Evolutionary conservation across 2,797 vertebrate genomes (phyloP).

Genomic region (Centropyge bicolor): DNA sequence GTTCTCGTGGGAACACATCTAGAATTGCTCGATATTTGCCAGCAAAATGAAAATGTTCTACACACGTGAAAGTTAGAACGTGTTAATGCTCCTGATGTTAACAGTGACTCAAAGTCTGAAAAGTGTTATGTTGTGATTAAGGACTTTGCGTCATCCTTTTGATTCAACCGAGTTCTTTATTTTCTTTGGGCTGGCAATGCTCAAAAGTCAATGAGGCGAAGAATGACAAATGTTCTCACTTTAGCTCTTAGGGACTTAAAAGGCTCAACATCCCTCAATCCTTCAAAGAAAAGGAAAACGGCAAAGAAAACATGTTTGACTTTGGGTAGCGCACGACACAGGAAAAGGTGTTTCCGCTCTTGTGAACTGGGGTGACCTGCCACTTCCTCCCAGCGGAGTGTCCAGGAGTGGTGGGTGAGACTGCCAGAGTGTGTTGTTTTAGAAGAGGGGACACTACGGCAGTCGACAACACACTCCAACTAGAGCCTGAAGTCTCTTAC

Average conservation of each 20-base stretch:
- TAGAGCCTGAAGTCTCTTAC: constrained; percentile 35
- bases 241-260: constrained; percentile 71
- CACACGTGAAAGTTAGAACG: constrained; percentile 43
- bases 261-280: constrained; percentile 61
- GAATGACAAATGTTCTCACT: constrained; percentile 83
- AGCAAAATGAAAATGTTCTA: constrained; percentile 44
- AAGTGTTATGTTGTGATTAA: constrained; percentile 48
- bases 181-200: constrained; percentile 71
- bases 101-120: constrained; percentile 53
- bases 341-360: constrained; percentile 79
- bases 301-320: constrained; percentile 76
- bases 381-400: constrained; percentile 71
- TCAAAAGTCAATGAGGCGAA: constrained; percentile 75
- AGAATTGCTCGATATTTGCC: constrained; percentile 11
- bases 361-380: constrained; percentile 68
- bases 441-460: constrained; percentile 37
- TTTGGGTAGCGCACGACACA: constrained; percentile 63
- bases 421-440: constrained; percentile 28
- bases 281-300: constrained; percentile 74
- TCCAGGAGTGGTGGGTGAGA: constrained; percentile 57
- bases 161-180: constrained; percentile 63
- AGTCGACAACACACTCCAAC: constrained; percentile 29
- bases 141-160: constrained; percentile 67
- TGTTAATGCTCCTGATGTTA: constrained; percentile 39
- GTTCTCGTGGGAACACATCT: background rate